Conservation (phyloP, 2,113 vertebrate genomes). For the Raja brachyura region DNA sequence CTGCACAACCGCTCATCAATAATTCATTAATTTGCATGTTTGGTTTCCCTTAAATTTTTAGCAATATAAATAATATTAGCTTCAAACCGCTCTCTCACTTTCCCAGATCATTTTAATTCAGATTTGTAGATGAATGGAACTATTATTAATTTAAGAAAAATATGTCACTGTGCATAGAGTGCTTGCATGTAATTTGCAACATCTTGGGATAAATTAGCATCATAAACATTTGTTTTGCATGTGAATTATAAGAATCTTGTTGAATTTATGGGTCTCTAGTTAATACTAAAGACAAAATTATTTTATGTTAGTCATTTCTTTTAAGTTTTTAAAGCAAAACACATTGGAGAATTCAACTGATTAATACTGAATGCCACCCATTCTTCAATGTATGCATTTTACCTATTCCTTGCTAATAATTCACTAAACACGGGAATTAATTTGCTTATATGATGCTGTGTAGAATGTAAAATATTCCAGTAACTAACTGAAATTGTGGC, state of each 20-base stretch:
- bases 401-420: background rate
- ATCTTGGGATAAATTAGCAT: background rate
- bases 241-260: background rate
- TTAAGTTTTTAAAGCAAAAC: background rate
- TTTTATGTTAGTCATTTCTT: background rate
- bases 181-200: background rate
- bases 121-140: no score
- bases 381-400: background rate
- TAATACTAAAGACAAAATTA: background rate
- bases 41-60: background rate
- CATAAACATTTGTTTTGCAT: background rate
- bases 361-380: background rate
- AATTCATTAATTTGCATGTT: background rate
- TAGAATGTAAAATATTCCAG: background rate
- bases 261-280: background rate
- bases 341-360: background rate
- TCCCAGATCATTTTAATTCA: no score
- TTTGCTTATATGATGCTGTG: background rate
- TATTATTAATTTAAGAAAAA: background rate
- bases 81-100: no score
- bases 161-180: background rate
- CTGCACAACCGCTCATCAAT: background rate
- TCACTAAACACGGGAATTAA: background rate
- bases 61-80: background rate
- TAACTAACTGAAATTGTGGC: background rate